phyloP scores from a whole-genome alignment of 2,888 invertebrate genomes.

The Argynnis bischoffii region DNA sequence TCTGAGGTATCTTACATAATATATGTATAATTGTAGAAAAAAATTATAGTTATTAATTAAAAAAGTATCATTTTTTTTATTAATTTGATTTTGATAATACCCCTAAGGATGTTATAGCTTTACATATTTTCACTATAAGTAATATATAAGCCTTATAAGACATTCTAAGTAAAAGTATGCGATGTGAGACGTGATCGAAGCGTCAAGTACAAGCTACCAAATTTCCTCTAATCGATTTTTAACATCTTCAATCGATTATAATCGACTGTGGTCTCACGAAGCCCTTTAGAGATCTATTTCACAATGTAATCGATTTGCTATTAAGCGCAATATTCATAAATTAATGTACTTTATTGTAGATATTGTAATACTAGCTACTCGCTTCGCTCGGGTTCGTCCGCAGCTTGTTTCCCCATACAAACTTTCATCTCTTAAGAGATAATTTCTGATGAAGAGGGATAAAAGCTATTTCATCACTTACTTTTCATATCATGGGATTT shows the following conservation, averaged over 20 bases:
- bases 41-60: too few relatives aligned
- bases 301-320: constrained; percentile 1
- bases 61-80: too few relatives aligned
- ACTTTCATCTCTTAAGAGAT: too few relatives aligned
- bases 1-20: too few relatives aligned
- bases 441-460: too few relatives aligned
- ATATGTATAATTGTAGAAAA: too few relatives aligned
- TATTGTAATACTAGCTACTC: too few relatives aligned
- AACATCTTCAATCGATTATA: constrained; percentile 53
- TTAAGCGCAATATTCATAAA: not conserved
- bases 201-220: constrained; percentile 34
- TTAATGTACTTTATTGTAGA: not conserved
- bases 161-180: constrained; percentile 32
- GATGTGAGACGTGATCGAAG: constrained; percentile 34
- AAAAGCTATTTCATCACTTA: too few relatives aligned
- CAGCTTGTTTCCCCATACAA: too few relatives aligned
- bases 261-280: constrained; percentile 43
- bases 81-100: too few relatives aligned
- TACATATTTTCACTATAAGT: constrained; percentile 7
- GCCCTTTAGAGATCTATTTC: constrained; percentile 29
- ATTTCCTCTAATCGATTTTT: constrained; percentile 54
- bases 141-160: constrained; percentile 5
- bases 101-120: not conserved
- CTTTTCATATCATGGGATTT: too few relatives aligned
- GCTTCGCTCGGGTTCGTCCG: too few relatives aligned